Percentiles rank a stretch among this genome's conserved stretches.
phyloP scores from a whole-genome alignment of 2,888 invertebrate genomes.

The Entomobrya proxima region DNA sequence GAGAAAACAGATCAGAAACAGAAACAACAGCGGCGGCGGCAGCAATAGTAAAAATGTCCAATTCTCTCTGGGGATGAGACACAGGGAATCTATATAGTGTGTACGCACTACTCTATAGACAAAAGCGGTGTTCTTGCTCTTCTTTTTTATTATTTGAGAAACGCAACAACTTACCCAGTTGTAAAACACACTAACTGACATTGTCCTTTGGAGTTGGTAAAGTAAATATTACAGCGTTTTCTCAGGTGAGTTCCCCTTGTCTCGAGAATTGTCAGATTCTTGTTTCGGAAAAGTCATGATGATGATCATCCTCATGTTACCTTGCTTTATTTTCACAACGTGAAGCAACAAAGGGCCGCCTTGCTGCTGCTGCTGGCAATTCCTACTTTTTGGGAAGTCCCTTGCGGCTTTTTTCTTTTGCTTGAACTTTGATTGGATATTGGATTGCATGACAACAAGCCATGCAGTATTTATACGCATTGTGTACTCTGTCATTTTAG shows the following conservation, averaged over 20 bases:
- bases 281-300: neutral
- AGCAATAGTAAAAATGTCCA: neutral
- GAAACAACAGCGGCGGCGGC: slow-evolving; percentile 10
- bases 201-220: neutral
- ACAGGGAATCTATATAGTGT: neutral
- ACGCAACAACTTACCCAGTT: neutral
- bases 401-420: neutral
- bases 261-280: slow-evolving; percentile 20
- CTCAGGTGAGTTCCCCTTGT: slow-evolving; percentile 13
- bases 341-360: too few relatives aligned
- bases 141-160: neutral
- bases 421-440: neutral
- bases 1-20: slow-evolving; percentile 44
- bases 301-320: too few relatives aligned
- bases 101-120: neutral
- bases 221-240: neutral
- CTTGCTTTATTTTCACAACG: neutral
- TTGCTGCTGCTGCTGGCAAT: neutral
- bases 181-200: slow-evolving; percentile 15
- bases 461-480: neutral
- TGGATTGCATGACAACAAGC: neutral
- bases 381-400: neutral
- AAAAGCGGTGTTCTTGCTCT: neutral
- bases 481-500: neutral
- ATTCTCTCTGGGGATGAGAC: neutral